A percentile compares a stretch with the other conserved stretches of the same genome.
Conservation (phyloP, 2,797 vertebrate species). For the Meda fulgida region DNA sequence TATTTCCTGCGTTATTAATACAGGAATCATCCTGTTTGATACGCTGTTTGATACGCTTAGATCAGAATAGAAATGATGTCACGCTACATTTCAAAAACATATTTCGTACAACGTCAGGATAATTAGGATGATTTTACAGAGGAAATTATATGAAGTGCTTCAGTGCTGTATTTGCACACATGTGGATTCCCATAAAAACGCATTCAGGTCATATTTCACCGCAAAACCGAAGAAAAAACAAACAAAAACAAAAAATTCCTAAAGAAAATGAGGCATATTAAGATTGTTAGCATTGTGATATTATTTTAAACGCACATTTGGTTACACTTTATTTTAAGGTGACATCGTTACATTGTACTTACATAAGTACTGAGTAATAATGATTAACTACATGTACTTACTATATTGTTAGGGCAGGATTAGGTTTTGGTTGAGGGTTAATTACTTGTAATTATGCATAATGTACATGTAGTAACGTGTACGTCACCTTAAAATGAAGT, state of each 20-base stretch:
- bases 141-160: slow-evolving; percentile 47
- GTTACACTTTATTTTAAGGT: no score
- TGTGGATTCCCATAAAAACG: background rate
- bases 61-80: slow-evolving; percentile 30
- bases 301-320: background rate
- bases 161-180: background rate
- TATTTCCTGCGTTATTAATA: slow-evolving; percentile 49
- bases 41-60: slow-evolving; percentile 46
- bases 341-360: no score
- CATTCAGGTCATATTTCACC: background rate
- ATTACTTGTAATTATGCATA: no score
- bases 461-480: no score
- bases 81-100: slow-evolving; percentile 28
- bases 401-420: no score
- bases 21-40: slow-evolving; percentile 45
- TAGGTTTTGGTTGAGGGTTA: no score
- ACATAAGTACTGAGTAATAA: no score
- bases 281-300: background rate
- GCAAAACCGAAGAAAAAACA: background rate
- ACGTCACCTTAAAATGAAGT: no score
- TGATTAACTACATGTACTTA: no score
- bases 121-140: slow-evolving; percentile 60
- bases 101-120: slow-evolving; percentile 59
- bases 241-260: no score
- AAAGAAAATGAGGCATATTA: background rate